Evolutionary conservation across 2,888 invertebrate species (phyloP).

Genomic region (Pyrocoelia pectoralis): DNA sequence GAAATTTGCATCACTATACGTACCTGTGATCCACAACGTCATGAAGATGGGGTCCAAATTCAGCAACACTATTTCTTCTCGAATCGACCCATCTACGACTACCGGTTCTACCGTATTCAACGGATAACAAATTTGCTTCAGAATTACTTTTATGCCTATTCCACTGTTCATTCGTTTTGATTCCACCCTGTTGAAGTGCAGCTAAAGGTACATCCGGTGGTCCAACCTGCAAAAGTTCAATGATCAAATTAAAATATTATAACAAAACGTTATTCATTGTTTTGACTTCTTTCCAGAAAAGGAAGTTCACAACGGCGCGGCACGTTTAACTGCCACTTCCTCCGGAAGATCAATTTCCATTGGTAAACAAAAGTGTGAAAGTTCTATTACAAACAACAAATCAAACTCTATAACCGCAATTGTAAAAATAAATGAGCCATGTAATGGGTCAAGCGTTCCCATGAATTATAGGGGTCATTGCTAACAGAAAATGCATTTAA

Average conservation of each 20-base stretch:
- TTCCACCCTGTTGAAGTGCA: slow-evolving; percentile 75
- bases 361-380: slow-evolving; percentile 14
- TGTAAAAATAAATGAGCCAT: slow-evolving; percentile 42
- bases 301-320: slow-evolving; percentile 3
- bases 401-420: slow-evolving; percentile 16
- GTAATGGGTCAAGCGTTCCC: slow-evolving; percentile 34
- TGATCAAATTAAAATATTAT: not conserved
- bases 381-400: slow-evolving; percentile 19
- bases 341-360: slow-evolving; percentile 20
- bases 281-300: not conserved
- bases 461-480: slow-evolving; percentile 17
- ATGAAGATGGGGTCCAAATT: slow-evolving; percentile 61
- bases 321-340: not conserved
- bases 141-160: slow-evolving; percentile 75
- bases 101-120: slow-evolving; percentile 62
- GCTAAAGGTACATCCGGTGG: slow-evolving; percentile 64
- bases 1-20: not conserved
- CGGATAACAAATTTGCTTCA: slow-evolving; percentile 83
- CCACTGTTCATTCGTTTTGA: slow-evolving; percentile 58
- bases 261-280: not conserved
- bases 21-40: slow-evolving; percentile 66
- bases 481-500: not conserved
- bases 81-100: slow-evolving; percentile 54
- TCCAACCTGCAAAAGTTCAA: slow-evolving; percentile 16
- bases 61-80: slow-evolving; percentile 68